Base-by-base conservation (phyloP, 2,113 vertebrate genomes). In the Polyodon spathula region DNA sequence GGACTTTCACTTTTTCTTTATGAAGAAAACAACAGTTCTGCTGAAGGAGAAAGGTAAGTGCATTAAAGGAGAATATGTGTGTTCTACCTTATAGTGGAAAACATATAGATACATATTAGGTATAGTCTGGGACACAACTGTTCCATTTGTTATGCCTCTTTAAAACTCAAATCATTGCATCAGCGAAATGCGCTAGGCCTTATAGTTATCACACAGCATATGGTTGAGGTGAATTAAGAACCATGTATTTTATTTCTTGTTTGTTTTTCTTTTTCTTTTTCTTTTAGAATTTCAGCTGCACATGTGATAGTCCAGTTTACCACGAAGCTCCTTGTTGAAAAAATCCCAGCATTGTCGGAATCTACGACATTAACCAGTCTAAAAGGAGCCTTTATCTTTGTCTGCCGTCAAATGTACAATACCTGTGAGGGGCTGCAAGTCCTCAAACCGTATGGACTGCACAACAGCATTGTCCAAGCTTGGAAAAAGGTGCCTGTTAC, bases 361-460 rank as follows among this genome's bases (percentile, higher is more conserved):
- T 79, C 76, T 0, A 77, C 89, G 55, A 27, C 74, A 44, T 68
- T 80, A 14, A 73, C 77, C 8, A 14, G 75, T 2, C 66, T 95
- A 60, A 93, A 89, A 71, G 92, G 92, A 66, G 91, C 92, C 63
- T 98, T 97, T 66, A 81, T 96, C 80, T 94, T 92, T 54, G 81
- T 94, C 1, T 97, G 96, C 66, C 80, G 86, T 57, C 93, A 96
- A 73, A 92, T 97, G 46, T 97, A 93, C 74, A 84, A 89, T 76
- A 95, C 92, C 38, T 95, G 91, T 40, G 91, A 96, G 77, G 96
- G 96, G 17, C 74, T 99, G 10, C 89, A 93, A 65, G 68, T 83
- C 37, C 69, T 97, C 41, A 73, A 78, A 61, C 86, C 90, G 56
- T 97, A 95, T 37, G 65, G 66, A 39, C 75, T 98, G 54, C 94